phyloP scores from a whole-genome alignment of 2,113 vertebrate genomes.

The Erythrolamprus reginae region DNA sequence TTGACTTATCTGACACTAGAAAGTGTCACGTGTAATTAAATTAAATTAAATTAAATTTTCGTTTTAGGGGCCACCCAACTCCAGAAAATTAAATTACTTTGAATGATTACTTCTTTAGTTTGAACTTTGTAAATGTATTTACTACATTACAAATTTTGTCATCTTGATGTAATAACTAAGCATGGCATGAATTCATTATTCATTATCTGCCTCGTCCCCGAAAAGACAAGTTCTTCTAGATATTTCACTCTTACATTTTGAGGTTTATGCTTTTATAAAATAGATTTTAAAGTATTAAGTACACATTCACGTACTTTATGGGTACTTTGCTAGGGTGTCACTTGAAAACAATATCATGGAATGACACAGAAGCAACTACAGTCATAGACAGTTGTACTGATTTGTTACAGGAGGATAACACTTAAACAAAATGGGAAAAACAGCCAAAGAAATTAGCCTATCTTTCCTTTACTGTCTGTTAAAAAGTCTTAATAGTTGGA shows the following conservation, averaged over 20 bases:
- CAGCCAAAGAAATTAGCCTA: neutral
- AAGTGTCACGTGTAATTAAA: neutral
- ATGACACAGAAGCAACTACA: neutral
- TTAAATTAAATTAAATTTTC: neutral
- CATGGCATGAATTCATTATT: neutral
- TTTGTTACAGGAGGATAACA: neutral
- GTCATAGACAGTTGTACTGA: neutral
- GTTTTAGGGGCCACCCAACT: neutral
- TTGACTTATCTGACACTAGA: neutral
- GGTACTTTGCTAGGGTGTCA: neutral
- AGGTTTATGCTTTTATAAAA: neutral
- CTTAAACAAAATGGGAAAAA: neutral
- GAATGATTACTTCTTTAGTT: neutral
- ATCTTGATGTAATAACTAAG: neutral
- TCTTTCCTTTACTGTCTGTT: neutral
- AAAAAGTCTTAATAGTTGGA: neutral
- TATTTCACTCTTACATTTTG: neutral
- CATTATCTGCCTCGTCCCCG: neutral
- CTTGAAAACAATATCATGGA: neutral
- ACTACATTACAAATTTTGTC: neutral
- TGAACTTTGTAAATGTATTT: neutral
- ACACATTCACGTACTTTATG: neutral
- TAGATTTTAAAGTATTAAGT: neutral
- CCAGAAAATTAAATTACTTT: neutral
- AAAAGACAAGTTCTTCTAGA: neutral